Evolutionary conservation across 2,888 invertebrate species (phyloP).

Genomic region (Sepioteuthis lessoniana): DNA sequence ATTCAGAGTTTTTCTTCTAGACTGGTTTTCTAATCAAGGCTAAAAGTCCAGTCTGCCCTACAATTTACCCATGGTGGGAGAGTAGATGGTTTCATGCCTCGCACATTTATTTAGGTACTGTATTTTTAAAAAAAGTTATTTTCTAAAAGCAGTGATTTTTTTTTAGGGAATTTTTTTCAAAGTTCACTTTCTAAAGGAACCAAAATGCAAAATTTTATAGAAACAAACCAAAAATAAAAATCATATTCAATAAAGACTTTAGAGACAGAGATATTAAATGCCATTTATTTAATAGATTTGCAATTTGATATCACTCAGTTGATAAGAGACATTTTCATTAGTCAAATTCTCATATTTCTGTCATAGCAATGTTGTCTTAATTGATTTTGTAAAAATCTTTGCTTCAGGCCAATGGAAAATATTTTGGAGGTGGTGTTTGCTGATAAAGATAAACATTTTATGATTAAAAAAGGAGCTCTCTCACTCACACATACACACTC

Average conservation of each 20-base stretch:
- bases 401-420: neutral
- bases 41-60: too few species aligned
- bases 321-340: constrained; percentile 33
- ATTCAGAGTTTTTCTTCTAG: too few species aligned
- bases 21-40: too few species aligned
- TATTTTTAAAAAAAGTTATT: too few species aligned
- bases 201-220: neutral
- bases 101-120: too few species aligned
- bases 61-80: too few species aligned
- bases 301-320: neutral
- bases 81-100: too few species aligned
- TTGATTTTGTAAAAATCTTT: neutral
- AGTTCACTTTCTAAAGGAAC: neutral
- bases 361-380: neutral
- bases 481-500: too few species aligned
- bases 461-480: neutral
- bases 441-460: neutral
- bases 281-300: neutral
- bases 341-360: constrained; percentile 33
- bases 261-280: neutral
- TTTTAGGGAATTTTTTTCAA: too few species aligned
- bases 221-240: neutral
- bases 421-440: neutral
- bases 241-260: neutral
- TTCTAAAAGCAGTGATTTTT: too few species aligned